Evolutionary conservation across 2,113 vertebrate genomes (phyloP).

Genomic region (Laterallus jamaicensis): DNA sequence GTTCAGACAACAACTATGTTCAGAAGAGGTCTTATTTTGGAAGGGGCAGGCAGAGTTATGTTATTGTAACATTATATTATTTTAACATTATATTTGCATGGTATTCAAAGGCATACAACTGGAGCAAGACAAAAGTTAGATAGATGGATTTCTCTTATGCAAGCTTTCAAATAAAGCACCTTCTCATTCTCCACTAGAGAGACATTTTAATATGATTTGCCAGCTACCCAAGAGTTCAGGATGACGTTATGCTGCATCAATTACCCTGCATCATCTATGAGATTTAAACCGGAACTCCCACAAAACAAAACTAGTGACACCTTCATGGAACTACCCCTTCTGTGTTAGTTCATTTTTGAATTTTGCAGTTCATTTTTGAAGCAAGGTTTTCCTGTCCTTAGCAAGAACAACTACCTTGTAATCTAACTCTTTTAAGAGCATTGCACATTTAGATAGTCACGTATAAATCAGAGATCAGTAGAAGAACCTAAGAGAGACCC

Average conservation of each 20-base stretch:
- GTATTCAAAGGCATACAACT: background rate
- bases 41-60: background rate
- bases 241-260: background rate
- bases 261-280: background rate
- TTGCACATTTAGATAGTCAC: background rate
- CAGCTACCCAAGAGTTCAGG: background rate
- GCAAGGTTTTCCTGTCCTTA: background rate
- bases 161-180: background rate
- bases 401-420: background rate
- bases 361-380: background rate
- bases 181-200: background rate
- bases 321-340: background rate
- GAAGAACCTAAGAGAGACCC: background rate
- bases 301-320: background rate
- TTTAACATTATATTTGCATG: background rate
- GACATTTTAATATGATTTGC: background rate
- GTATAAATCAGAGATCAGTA: background rate
- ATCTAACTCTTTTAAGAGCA: background rate
- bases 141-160: background rate
- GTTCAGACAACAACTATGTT: background rate
- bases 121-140: background rate
- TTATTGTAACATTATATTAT: background rate
- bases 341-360: rapidly evolving
- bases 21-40: background rate
- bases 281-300: background rate